phyloP scores from a whole-genome alignment of 2,113 vertebrate species.

The Sinocyclocheilus grahami region DNA sequence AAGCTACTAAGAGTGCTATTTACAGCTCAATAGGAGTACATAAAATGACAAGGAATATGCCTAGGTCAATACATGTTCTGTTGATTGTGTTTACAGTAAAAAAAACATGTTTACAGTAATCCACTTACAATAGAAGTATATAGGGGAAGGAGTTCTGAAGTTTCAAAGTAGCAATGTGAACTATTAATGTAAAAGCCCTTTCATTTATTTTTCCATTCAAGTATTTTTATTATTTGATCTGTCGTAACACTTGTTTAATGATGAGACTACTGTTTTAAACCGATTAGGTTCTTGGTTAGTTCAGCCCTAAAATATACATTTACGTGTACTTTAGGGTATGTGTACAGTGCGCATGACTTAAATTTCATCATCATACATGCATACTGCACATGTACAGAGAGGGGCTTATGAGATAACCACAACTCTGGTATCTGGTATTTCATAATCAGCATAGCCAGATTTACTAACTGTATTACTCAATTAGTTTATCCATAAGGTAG shows the following conservation, averaged over 20 bases:
- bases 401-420: no score
- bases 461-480: neutral
- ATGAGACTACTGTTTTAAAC: neutral
- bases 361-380: no score
- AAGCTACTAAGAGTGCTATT: neutral
- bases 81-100: neutral
- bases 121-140: neutral
- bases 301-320: neutral
- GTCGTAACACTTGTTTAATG: neutral
- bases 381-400: no score
- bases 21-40: neutral
- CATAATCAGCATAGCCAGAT: neutral
- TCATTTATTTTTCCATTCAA: neutral
- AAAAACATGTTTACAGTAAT: neutral
- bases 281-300: neutral
- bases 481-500: neutral
- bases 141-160: neutral
- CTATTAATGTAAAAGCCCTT: neutral
- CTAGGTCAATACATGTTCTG: neutral
- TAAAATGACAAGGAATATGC: neutral
- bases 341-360: no score
- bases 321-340: no score
- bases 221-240: neutral
- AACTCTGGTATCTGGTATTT: neutral
- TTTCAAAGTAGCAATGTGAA: neutral